These are phyloP conservation scores for Orientallactaga bullata DNA, from an alignment of 2,113 vertebrate species.

Conservation along the genomic window DNA sequence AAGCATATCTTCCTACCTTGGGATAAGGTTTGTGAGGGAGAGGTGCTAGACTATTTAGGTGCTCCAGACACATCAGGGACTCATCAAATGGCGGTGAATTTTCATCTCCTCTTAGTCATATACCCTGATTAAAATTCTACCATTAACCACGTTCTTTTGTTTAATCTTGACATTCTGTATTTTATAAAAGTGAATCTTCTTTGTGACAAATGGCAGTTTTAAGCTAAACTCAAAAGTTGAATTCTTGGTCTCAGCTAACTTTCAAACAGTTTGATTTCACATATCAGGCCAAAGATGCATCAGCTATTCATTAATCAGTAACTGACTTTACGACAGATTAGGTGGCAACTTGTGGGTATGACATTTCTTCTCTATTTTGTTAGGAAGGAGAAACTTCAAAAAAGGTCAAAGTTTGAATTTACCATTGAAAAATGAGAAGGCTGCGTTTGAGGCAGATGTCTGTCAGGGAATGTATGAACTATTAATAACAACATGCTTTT, in stretches of 20 bases:
- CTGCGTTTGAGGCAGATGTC: background rate
- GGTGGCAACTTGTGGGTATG: background rate
- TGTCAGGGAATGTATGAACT: background rate
- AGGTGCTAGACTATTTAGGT: background rate
- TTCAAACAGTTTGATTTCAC: conserved; percentile 35
- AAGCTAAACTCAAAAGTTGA: background rate
- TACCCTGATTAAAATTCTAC: background rate
- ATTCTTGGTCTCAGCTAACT: background rate
- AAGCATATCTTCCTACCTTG: background rate
- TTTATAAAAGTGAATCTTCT: conserved; percentile 20
- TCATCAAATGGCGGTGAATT: background rate
- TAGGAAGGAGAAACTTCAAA: conserved; percentile 1
- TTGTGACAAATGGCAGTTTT: conserved; percentile 12
- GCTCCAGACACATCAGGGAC: background rate
- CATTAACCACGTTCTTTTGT: background rate
- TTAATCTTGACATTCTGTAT: background rate
- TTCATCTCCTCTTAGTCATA: background rate
- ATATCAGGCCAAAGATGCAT: background rate
- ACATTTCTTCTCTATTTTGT: conserved; percentile 8
- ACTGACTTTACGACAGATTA: background rate
- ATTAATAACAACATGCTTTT: background rate
- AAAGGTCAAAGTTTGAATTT: background rate
- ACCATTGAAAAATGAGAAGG: background rate
- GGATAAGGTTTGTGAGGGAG: background rate
- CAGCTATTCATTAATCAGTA: background rate